Percentiles rank a stretch among this genome's conserved stretches.
Conservation (phyloP, 2,113 vertebrate genomes). For the Sphyrna mokarran region DNA sequence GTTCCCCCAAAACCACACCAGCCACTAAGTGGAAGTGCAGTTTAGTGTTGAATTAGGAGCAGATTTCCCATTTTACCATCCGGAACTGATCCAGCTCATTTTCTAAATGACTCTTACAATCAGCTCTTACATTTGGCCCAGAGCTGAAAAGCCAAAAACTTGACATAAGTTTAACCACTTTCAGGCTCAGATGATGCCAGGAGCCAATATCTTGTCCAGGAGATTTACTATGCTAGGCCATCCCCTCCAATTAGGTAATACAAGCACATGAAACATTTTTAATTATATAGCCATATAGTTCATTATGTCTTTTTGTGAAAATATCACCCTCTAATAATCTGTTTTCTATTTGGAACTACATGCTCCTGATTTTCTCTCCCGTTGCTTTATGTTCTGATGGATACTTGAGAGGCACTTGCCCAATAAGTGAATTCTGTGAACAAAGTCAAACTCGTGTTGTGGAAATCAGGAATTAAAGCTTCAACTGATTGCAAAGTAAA, state of each 20-base stretch:
- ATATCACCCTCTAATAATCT: neutral
- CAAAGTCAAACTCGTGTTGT: neutral
- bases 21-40: neutral
- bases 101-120: neutral
- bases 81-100: neutral
- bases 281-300: neutral
- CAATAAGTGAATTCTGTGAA: neutral
- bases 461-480: neutral
- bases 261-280: neutral
- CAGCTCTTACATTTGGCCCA: neutral
- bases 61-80: neutral
- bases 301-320: neutral
- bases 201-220: no score
- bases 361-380: neutral
- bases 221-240: neutral
- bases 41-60: neutral
- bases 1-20: neutral
- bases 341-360: neutral
- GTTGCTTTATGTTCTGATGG: neutral
- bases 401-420: neutral
- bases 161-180: no score
- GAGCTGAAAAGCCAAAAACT: neutral
- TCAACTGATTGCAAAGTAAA: neutral
- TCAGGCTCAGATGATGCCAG: no score
- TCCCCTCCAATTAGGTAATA: neutral